Evolutionary conservation across 1,140 invertebrate genomes (phyloP).

Genomic region (Aphaenogaster ashmeadi): DNA sequence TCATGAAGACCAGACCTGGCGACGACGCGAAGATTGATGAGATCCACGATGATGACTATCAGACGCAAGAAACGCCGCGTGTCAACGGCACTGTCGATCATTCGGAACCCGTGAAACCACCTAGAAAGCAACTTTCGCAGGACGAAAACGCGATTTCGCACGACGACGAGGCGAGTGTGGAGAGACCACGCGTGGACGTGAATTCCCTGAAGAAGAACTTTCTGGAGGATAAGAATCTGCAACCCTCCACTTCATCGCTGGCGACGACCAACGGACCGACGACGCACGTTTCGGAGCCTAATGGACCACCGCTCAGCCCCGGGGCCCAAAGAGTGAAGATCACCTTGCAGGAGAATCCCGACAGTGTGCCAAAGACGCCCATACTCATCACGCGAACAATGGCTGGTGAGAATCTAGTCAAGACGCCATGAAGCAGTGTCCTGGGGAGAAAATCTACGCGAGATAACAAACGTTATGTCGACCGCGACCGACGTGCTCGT

Average conservation of each 20-base stretch:
- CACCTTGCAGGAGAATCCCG: conserved; percentile 85
- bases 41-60: conserved; percentile 32
- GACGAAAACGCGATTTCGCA: conserved; percentile 22
- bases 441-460: conserved; percentile 3
- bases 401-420: conserved; percentile 85
- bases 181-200: conserved; percentile 54
- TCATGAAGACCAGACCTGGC: conserved; percentile 74
- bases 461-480: conserved; percentile 36
- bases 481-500: conserved; percentile 26
- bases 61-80: conserved; percentile 45
- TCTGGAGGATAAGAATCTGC: conserved; percentile 63
- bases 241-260: conserved; percentile 34
- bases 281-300: conserved; percentile 23
- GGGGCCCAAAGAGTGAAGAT: conserved; percentile 86
- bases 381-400: conserved; percentile 85
- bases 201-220: conserved; percentile 71
- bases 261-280: conserved; percentile 57
- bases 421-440: conserved; percentile 78
- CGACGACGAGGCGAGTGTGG: conserved; percentile 32
- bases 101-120: conserved; percentile 82
- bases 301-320: conserved; percentile 81
- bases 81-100: conserved; percentile 64
- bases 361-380: conserved; percentile 86
- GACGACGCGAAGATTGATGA: conserved; percentile 70
- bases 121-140: conserved; percentile 70